Percentiles rank a stretch among this genome's conserved stretches.
Evolutionary conservation across 2,113 vertebrate species (phyloP).

Genomic region (Phyllopteryx taeniolatus): DNA sequence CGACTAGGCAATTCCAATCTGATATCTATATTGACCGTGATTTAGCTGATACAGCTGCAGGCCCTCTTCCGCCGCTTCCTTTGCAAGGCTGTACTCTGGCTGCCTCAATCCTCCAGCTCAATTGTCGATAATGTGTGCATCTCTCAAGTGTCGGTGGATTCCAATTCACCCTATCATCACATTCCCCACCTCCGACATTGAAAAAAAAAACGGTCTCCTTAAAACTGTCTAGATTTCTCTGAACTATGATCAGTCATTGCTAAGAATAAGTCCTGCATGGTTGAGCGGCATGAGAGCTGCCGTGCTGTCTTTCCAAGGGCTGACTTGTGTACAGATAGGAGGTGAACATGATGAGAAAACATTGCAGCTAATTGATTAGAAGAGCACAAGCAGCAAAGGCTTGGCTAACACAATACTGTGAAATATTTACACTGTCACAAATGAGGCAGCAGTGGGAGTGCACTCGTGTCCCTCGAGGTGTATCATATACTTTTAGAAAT

Average conservation of each 20-base stretch:
- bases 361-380: slow-evolving; percentile 37
- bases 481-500: background rate
- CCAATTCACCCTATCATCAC: slow-evolving; percentile 27
- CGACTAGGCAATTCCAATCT: slow-evolving; percentile 70
- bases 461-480: background rate
- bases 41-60: slow-evolving; percentile 71
- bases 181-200: slow-evolving; percentile 7
- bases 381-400: slow-evolving; percentile 20
- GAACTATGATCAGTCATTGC: slow-evolving; percentile 44
- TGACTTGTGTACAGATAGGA: slow-evolving; percentile 50
- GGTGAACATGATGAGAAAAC: slow-evolving; percentile 31
- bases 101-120: slow-evolving; percentile 12
- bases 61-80: slow-evolving; percentile 27
- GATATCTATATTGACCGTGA: slow-evolving; percentile 78
- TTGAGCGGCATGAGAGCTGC: slow-evolving; percentile 46
- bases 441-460: slow-evolving; percentile 1
- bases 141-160: slow-evolving; percentile 43
- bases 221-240: slow-evolving; percentile 40
- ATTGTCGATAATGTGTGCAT: slow-evolving; percentile 29
- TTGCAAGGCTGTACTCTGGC: slow-evolving; percentile 13
- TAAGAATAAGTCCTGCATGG: slow-evolving; percentile 58
- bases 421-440: slow-evolving; percentile 3
- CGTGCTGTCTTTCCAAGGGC: slow-evolving; percentile 36
- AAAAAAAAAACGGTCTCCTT: slow-evolving; percentile 30
- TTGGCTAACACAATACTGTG: slow-evolving; percentile 8